A percentile compares a stretch with the other conserved stretches of the same genome.
Conservation (phyloP, 2,113 vertebrate species). For the Gymnorhina tibicen region DNA sequence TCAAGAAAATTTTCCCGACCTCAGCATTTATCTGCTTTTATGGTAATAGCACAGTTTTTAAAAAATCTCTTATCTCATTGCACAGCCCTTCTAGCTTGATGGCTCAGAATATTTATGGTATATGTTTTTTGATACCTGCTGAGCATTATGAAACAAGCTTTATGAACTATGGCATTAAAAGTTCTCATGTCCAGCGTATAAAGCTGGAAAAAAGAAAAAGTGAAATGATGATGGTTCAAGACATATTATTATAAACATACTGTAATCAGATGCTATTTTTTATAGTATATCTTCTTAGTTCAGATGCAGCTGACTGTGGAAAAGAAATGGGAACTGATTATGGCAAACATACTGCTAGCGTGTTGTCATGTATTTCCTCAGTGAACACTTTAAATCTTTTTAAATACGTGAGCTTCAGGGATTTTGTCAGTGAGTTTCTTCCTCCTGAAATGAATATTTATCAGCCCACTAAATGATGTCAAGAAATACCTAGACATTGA, state of each 20-base stretch:
- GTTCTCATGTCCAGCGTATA: neutral
- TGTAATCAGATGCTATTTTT: neutral
- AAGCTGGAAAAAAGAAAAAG: neutral
- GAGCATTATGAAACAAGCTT: neutral
- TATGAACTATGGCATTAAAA: neutral
- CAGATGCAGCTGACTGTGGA: neutral
- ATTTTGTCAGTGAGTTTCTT: neutral
- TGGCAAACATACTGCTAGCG: neutral
- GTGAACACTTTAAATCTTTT: neutral
- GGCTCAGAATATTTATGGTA: neutral
- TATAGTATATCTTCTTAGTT: neutral
- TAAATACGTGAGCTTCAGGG: neutral
- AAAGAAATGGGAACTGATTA: neutral
- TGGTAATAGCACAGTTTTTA: neutral
- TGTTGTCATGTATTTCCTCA: neutral
- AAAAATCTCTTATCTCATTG: neutral
- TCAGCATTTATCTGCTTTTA: neutral
- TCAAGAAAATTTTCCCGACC: neutral
- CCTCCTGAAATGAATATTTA: neutral
- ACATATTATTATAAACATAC: neutral
- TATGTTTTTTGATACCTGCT: neutral
- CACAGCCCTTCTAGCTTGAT: neutral
- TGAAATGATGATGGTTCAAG: neutral
- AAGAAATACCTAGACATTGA: neutral
- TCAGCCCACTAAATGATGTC: neutral